Evolutionary conservation across 2,797 vertebrate genomes (phyloP).

Genomic region (Xyrichtys novacula): DNA sequence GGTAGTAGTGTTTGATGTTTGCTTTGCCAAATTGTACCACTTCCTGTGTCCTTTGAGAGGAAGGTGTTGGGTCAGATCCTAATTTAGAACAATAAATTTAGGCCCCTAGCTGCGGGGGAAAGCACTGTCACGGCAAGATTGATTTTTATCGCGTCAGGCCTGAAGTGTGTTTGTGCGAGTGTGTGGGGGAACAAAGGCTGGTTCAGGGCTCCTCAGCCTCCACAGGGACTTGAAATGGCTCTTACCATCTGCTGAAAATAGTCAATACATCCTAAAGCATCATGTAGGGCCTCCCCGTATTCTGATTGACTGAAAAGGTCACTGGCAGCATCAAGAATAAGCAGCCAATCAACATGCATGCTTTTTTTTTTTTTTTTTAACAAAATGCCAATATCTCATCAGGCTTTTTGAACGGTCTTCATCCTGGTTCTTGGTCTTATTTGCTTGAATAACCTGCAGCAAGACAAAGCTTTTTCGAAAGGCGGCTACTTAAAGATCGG

Average conservation of each 20-base stretch:
- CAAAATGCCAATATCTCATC: constrained; percentile 70
- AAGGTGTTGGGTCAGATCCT: constrained; percentile 77
- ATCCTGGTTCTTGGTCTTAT: constrained; percentile 38
- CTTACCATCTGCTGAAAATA: constrained; percentile 79
- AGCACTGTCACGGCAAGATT: constrained; percentile 81
- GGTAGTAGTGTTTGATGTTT: constrained; percentile 49
- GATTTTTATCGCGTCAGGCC: constrained; percentile 76
- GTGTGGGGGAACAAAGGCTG: constrained; percentile 58
- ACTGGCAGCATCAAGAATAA: constrained; percentile 66
- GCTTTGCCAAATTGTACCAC: constrained; percentile 62
- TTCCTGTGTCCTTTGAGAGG: constrained; percentile 69
- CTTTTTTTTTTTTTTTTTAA: too few species aligned
- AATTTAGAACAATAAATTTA: constrained; percentile 81
- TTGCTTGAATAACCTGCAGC: constrained; percentile 29
- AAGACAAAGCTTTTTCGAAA: constrained; percentile 35
- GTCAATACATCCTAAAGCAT: constrained; percentile 76
- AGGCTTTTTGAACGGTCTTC: constrained; percentile 47
- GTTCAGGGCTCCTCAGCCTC: constrained; percentile 52
- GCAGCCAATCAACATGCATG: constrained; percentile 76
- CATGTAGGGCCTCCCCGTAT: constrained; percentile 58
- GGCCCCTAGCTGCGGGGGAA: constrained; percentile 70
- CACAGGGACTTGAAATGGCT: constrained; percentile 69
- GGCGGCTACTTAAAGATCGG: not conserved
- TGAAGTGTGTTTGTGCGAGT: constrained; percentile 67
- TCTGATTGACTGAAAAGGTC: constrained; percentile 77